Base-by-base conservation (phyloP, 1,140 invertebrate genomes). In the Onthophagus taurus region DNA sequence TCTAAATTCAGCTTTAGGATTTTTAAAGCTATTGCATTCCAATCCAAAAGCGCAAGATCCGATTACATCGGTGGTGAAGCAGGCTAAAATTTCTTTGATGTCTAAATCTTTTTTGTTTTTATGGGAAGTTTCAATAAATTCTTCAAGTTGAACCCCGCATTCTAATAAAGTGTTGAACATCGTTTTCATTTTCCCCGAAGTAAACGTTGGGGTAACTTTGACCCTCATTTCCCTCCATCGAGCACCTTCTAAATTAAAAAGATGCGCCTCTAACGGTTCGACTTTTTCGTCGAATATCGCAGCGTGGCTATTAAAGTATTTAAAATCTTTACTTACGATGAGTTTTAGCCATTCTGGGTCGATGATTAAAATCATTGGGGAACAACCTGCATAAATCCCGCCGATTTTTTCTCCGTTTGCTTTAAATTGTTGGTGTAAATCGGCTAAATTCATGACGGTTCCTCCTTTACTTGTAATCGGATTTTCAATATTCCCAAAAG, bases 41-140 rank as follows among this genome's bases (percentile, higher is more conserved):
- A 80, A 63, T 0, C 77, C 78, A 53, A 78, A 78, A 6, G 73
- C 76, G 21, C 75, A 71, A 18, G 63, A 72, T 0, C 72, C 76
- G 13, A 80, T 76, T 2, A 21, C 8, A 12, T 37, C 35, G 5
- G 18, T 37, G 9, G 35, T 37, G 9, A 13, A 37, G 4, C 17
- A 37, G 2, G 35, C 17, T 11, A 37, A 7, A 23, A 77, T 50
- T n/a, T 80, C 38, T 23, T 41, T 41, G 13, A 4, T 13, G 21
- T 41, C 23, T 4, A 37, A 9, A 8, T 16, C 17, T 14, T 33
- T 12, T 3, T 17, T 12, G 1, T 33, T 12, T 7, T 1, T 33
- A 33, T 16, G 11, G 13, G 21, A 37, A 8, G 11, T 20, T 2
- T 24, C 11, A 5, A 37, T 13, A 21, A 21, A 12, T n/a, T 21